Conservation (phyloP, 2,113 vertebrate genomes). For the Bagarius yarrelli region DNA sequence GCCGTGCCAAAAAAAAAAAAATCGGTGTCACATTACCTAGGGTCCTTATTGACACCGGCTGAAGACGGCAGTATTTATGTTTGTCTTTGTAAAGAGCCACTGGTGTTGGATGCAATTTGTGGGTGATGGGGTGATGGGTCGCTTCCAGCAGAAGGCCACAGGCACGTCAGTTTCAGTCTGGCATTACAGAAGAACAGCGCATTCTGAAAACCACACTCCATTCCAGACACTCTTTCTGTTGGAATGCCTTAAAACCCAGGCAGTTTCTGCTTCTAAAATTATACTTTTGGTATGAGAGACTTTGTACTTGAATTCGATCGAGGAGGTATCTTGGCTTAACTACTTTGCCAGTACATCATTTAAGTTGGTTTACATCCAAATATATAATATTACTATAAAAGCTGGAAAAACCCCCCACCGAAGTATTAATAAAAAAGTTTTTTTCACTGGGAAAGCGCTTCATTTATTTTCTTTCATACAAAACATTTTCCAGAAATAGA, state of each 20-base stretch:
- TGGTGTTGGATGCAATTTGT: constrained; percentile 9
- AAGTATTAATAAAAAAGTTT: too few species aligned
- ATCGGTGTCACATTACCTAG: constrained; percentile 21
- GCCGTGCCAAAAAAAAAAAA: constrained; percentile 16
- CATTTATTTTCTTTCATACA: too few species aligned
- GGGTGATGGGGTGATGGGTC: constrained; percentile 16
- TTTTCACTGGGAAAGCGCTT: too few species aligned
- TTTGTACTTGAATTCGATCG: constrained; percentile 9
- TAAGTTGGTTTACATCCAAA: constrained; percentile 8
- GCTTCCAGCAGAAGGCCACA: constrained; percentile 25
- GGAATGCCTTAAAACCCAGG: constrained; percentile 16
- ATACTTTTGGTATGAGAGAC: constrained; percentile 4
- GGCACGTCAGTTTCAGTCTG: constrained; percentile 13
- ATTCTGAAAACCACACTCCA: constrained; percentile 13
- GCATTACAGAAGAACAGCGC: constrained; percentile 19
- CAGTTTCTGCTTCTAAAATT: constrained; percentile 26
- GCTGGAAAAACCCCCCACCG: too few species aligned
- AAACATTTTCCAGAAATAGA: too few species aligned
- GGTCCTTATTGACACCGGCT: constrained; percentile 17
- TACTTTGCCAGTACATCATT: neutral
- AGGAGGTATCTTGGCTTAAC: constrained; percentile 1
- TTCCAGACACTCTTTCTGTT: constrained; percentile 14
- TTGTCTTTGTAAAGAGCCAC: constrained; percentile 29
- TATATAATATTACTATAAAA: neutral
- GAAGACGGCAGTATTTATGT: constrained; percentile 30